Conservation (phyloP, 2,888 invertebrate genomes). For the Tachina lurida region DNA sequence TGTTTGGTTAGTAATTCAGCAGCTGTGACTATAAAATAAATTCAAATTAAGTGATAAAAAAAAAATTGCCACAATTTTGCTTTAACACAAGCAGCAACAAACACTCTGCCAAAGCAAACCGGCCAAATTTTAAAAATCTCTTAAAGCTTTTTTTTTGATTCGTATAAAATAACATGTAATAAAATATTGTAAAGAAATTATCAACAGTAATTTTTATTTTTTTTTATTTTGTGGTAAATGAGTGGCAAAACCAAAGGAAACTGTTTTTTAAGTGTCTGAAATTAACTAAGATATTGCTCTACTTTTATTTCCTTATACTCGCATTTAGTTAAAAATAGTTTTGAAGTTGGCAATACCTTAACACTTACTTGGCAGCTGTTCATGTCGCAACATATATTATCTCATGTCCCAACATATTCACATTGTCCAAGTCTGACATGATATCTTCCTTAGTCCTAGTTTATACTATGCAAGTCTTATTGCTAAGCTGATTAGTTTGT, state of each 20-base stretch:
- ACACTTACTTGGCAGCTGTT: no score
- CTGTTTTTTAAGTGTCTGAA: not conserved
- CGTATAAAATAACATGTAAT: constrained; percentile 46
- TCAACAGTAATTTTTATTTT: constrained; percentile 64
- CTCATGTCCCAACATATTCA: no score
- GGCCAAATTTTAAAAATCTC: constrained; percentile 40
- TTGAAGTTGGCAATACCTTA: no score
- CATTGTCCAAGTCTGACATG: no score
- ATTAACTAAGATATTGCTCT: not conserved
- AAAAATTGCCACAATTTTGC: constrained; percentile 26
- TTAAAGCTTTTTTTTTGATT: not conserved
- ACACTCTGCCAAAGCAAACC: constrained; percentile 6
- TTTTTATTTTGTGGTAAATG: constrained; percentile 35
- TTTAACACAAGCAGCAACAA: constrained; percentile 4
- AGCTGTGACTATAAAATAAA: constrained; percentile 70
- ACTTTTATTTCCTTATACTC: not conserved
- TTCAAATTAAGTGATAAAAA: constrained; percentile 67
- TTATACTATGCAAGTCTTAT: no score
- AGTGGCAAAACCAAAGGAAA: not conserved
- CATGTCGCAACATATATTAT: no score
- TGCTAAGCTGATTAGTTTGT: no score
- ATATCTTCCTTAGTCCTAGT: no score
- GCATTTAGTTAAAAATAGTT: not conserved
- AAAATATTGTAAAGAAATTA: constrained; percentile 69
- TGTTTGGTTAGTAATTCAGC: constrained; percentile 68